Base-by-base conservation (phyloP, 2,113 vertebrate genomes). In the Oenanthe oenanthe region DNA sequence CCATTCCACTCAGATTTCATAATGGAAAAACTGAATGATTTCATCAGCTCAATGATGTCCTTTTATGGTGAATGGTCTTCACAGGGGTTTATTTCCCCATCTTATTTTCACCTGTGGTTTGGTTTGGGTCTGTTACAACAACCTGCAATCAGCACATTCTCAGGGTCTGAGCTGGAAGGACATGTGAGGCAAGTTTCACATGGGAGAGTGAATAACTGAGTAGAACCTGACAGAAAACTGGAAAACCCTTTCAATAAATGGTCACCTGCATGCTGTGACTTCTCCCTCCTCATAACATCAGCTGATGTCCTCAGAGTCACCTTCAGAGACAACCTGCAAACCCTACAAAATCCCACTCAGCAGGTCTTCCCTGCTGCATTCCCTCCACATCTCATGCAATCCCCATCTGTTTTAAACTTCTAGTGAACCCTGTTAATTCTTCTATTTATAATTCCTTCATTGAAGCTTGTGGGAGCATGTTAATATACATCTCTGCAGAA, bases 391-490 rank as follows among this genome's bases (percentile, higher is more conserved):
- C 80, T 42, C 72, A 8, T 6, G 22, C n/a, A 24, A 26, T 42
- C 76, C 29, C 29, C 68, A 45, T 34, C n/a, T 72, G 5, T 45
- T 68, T 21, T 74, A 77, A 94, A 91, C 93, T 93, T 13, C 73
- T 13, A 28, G 32, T 89, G 76, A 93, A 92, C 88, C 76, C 70
- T 84, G 17, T 7, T 63, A 31, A 87, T 81, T 89, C 56, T 54
- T 66, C 72, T 81, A 48, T 92, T 91, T 88, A 36, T 34, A 91
- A 86, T 83, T 95, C 63, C 66, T 91, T 51, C 86, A 68, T 8
- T 63, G 29, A 77, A 38, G 63, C 34, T 84, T 51, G 43, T 3
- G 0, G 63, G 51, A 93, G 53, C 25, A 16, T 2, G 48, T 77
- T 84, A n/a, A 96, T 67, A 78, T 7, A 60, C 48, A 77, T 80